Evolutionary conservation across 2,797 vertebrate genomes (phyloP).

Genomic region (Poecilia picta): DNA sequence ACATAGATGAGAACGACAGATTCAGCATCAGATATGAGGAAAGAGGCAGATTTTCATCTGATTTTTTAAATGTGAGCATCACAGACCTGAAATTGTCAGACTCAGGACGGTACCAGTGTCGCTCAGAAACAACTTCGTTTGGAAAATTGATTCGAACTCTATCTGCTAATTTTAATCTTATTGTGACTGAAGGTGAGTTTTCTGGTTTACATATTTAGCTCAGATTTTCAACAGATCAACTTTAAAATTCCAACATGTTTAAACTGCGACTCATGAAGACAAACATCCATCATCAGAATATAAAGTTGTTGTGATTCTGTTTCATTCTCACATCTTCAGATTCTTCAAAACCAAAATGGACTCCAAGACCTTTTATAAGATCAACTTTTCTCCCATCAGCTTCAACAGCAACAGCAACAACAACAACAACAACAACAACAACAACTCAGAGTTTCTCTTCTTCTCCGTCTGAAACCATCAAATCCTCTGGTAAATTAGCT

Average conservation of each 20-base stretch:
- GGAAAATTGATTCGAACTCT: too few species aligned
- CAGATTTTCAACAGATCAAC: background rate
- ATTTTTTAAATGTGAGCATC: background rate
- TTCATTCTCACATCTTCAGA: background rate
- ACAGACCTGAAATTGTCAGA: background rate
- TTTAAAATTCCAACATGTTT: background rate
- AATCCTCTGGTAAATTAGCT: too few species aligned
- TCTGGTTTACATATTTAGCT: background rate
- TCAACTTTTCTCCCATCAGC: background rate
- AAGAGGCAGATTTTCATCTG: background rate
- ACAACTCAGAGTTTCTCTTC: background rate
- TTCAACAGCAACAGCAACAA: background rate
- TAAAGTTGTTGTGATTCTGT: background rate
- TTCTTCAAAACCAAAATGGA: background rate
- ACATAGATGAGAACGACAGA: rapidly evolving
- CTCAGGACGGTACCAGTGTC: background rate
- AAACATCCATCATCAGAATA: background rate
- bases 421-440: background rate
- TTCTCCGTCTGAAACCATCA: too few species aligned
- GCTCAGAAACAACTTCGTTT: too few species aligned
- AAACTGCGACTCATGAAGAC: background rate
- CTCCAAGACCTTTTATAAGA: background rate
- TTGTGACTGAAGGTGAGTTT: rapidly evolving
- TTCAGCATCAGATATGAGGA: background rate
- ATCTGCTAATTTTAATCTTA: background rate